Evolutionary conservation across 2,888 invertebrate species (phyloP), one percentile per base, ranked within the genome.

Genomic region (Spialia ferax): DNA sequence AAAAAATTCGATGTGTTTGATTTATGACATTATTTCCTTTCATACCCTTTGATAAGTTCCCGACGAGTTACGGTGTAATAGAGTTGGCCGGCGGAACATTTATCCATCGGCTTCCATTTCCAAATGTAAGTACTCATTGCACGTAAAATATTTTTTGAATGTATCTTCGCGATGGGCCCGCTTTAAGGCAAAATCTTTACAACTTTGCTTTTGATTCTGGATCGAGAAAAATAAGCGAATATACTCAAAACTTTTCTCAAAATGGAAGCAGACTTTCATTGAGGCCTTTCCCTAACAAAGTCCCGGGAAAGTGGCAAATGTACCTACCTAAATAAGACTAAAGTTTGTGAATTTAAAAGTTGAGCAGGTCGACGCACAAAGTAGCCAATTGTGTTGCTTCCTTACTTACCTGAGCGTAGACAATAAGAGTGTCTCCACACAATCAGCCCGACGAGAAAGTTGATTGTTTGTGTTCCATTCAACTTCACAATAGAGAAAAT

Each of bases 401-500:
- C 87, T 87, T 88, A 88, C 85, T 89, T 88, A 90, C 92, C 91
- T 91, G 87, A 82, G 79, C 76, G 85, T 86, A 91, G 87, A 92
- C 91, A 91, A 89, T 90, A 88, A 87, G 86, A 82, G 85, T 86
- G 89, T 88, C 86, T 88, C 86, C 88, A 86, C 87, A 88, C 89
- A 91, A 91, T 89, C 91, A 88, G 83, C 81, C 80, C 81, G 82
- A 83, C 88, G 84, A 83, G 86, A 86, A 87, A 90, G 81, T 91
- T 89, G 89, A 91, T 90, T 91, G 90, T 91, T 91, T 86, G 84
- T 87, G 83, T 85, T 82, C 86, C 83, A 88, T 90, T 91, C 89
- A 88, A 88, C 86, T 89, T 87, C 85, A 93, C 91, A 93, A 93
- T 91, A 83, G 91, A 86, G 86, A 88, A 89, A 92, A 93, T 92